These are phyloP conservation scores for Drosophila fulvimacula DNA, from an alignment of 2,888 invertebrate genomes.

Conservation along the genomic window DNA sequence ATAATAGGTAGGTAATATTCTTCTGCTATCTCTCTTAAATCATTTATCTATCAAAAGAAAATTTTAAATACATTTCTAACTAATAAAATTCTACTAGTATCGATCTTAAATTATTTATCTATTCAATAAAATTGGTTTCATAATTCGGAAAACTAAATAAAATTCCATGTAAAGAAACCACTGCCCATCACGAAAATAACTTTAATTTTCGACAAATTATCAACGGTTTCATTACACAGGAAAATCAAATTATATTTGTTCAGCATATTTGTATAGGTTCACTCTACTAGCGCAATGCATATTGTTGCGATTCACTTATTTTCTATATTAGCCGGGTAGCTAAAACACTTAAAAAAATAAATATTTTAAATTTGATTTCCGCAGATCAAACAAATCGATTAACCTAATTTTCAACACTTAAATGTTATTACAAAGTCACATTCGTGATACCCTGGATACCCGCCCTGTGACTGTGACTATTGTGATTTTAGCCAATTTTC, in stretches of 20 bases:
- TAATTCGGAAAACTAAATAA: too few species aligned
- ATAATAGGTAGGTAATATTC: too few species aligned
- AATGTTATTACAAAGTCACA: not conserved
- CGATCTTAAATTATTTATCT: too few species aligned
- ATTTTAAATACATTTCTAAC: too few species aligned
- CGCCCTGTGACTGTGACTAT: not conserved
- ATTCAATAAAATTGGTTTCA: too few species aligned
- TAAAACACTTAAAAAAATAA: not conserved
- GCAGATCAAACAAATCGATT: conserved; percentile 1
- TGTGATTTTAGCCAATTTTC: not conserved
- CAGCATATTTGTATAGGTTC: not conserved
- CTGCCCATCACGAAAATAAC: not conserved
- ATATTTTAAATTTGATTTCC: not conserved
- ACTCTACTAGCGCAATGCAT: not conserved
- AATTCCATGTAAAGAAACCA: too few species aligned
- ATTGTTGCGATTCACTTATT: not conserved
- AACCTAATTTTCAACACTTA: not conserved
- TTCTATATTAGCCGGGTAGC: not conserved
- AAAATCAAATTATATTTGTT: not conserved
- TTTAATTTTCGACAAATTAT: not conserved
- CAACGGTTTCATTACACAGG: not conserved
- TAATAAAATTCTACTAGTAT: too few species aligned
- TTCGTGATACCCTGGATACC: not conserved
- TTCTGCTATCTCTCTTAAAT: too few species aligned
- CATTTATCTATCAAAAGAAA: too few species aligned